These are phyloP conservation scores for Leptinotarsa lineolata DNA, from an alignment of 1,140 invertebrate species.

Conservation along the genomic window DNA sequence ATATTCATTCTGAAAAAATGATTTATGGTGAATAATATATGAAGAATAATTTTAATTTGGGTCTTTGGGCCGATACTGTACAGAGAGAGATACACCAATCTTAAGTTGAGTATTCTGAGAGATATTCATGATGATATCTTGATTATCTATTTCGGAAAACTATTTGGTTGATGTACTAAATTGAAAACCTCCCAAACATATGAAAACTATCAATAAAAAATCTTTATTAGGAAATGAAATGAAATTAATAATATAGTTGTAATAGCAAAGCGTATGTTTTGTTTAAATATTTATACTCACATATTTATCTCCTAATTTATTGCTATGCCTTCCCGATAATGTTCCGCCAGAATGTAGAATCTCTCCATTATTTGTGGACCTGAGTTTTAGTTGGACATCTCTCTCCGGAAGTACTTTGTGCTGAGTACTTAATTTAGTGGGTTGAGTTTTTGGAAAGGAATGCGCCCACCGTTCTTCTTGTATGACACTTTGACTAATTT, in stretches of 20 bases:
- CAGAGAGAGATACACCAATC: no score
- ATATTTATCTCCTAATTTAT: constrained; percentile 6
- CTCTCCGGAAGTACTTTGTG: constrained; percentile 70
- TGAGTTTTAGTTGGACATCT: constrained; percentile 64
- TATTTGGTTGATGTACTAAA: no score
- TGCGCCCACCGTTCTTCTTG: constrained; percentile 55
- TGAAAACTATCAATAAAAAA: no score
- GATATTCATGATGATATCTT: no score
- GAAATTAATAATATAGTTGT: no score
- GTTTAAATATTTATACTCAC: background rate
- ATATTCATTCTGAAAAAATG: constrained; percentile 7
- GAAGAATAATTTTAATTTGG: no score
- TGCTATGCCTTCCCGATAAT: constrained; percentile 63
- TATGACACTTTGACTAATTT: constrained; percentile 38
- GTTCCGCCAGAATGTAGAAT: constrained; percentile 79
- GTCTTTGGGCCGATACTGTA: no score
- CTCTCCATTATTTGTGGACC: constrained; percentile 77
- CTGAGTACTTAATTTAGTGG: constrained; percentile 51
- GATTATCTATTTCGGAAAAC: no score
- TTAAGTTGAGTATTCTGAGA: no score
- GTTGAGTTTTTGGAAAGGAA: constrained; percentile 57
- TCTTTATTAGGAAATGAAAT: no score
- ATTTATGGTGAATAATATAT: background rate
- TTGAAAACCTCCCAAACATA: no score
- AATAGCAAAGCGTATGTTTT: no score